Base-by-base conservation (phyloP, 2,888 invertebrate species). In the Teinopalpus imperialis region DNA sequence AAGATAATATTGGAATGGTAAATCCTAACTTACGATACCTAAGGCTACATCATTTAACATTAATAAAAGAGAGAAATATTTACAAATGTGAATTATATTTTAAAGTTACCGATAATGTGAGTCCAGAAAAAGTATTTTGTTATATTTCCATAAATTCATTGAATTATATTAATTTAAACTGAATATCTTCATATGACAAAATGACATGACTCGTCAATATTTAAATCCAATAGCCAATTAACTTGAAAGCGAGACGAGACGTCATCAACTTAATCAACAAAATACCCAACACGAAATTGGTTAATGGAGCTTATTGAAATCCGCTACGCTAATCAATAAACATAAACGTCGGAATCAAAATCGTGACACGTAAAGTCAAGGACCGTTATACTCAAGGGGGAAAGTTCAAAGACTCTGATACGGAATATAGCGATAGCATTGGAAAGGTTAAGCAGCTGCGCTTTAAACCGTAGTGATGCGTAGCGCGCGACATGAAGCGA, bases 261-360 rank as follows among this genome's bases (percentile, higher is more conserved):
- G 66, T 68, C 64, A 69, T 69, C 66, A 81, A 82, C 74, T 81
- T 77, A 70, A 67, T 69, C 59, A 61, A 65, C 70, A 66, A 63
- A 45, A 78, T 74, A 67, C 75, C 65, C 58, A 67, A 75, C 74
- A 63, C 74, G 45, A 75, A 82, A 85, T 85, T 82, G 82, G 76
- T 75, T 83, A 85, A 86, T 85, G 82, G 81, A 75, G 76, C 80
- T 73, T 68, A 81, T 80, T 82, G 81, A 75, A 79, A 76, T 70
- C 79, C 68, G 69, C 69, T 73, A 61, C 69, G 59, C 63, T 80
- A 80, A 83, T 85, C 86, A 81, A 87, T 86, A 83, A 77, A 77
- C 80, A 83, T 82, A 81, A 85, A 83, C 66, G 81, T 81, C 79
- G 65, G 68, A 72, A 74, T 74, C 69, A 67, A 69, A 78, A 74